These are phyloP conservation scores for Hippocampus zosterae DNA, from an alignment of 2,113 vertebrate species.

Conservation along the genomic window DNA sequence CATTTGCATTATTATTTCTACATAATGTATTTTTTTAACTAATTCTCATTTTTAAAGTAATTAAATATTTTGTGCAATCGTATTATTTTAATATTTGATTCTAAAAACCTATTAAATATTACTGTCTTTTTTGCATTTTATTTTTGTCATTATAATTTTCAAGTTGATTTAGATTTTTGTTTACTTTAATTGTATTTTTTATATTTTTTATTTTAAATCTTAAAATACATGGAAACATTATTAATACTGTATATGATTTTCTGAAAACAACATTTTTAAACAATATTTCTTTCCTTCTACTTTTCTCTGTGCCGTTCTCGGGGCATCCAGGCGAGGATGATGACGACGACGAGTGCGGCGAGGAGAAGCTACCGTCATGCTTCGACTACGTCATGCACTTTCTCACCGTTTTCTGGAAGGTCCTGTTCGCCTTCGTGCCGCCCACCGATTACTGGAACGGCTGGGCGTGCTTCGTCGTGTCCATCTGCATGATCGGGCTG, in stretches of 20 bases:
- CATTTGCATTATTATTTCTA: no score
- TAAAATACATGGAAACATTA: not conserved
- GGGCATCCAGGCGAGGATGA: constrained; percentile 78
- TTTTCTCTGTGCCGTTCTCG: not conserved
- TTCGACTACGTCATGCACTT: constrained; percentile 99
- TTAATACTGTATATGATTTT: not conserved
- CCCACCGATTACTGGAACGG: constrained; percentile 99
- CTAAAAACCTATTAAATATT: no score
- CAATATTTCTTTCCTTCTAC: not conserved
- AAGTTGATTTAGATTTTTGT: no score
- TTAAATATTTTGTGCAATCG: no score
- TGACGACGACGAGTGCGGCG: constrained; percentile 93
- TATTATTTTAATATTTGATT: no score
- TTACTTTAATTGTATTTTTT: no score
- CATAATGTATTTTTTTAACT: no score
- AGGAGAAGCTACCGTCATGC: constrained; percentile 98
- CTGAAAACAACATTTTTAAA: not conserved
- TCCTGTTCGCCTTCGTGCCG: constrained; percentile 96
- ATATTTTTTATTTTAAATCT: no score
- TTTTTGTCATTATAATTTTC: no score
- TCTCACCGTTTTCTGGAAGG: constrained; percentile 99
- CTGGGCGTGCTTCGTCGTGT: constrained; percentile 97
- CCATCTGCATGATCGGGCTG: constrained; percentile 95
- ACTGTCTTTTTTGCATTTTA: no score
- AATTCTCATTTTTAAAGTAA: no score